These are phyloP conservation scores for Rhodinocichla rosea DNA, from an alignment of 2,113 vertebrate species.

Conservation along the genomic window DNA sequence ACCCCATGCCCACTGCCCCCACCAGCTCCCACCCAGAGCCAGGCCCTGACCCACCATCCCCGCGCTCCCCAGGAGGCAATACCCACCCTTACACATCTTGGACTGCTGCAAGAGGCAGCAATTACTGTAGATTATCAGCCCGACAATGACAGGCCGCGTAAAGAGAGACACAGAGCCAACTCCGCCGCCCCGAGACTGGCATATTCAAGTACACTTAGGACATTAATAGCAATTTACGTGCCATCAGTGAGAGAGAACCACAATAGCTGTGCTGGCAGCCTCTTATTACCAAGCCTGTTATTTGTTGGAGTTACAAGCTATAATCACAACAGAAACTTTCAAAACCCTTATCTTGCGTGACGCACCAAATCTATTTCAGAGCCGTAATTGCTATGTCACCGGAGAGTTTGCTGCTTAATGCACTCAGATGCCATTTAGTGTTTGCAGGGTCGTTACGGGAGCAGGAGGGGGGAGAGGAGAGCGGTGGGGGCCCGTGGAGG, in stretches of 20 bases:
- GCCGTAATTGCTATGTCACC: conserved; percentile 91
- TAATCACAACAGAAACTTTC: conserved; percentile 93
- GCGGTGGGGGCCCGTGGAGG: not conserved
- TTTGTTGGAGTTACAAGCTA: conserved; percentile 93
- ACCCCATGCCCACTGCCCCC: not conserved
- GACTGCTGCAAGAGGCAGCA: conserved; percentile 83
- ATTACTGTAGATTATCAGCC: conserved; percentile 86
- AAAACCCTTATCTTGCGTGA: conserved; percentile 85
- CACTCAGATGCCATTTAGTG: conserved; percentile 81
- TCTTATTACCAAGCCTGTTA: conserved; percentile 99
- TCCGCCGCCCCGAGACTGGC: conserved; percentile 84
- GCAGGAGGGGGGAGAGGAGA: conserved; percentile 44
- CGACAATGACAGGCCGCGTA: conserved; percentile 80
- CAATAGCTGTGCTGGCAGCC: conserved; percentile 89
- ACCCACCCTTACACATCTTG: conserved; percentile 31
- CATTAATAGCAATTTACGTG: conserved; percentile 94
- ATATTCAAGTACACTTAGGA: conserved; percentile 90
- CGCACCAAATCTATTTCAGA: conserved; percentile 94
- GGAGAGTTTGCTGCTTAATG: conserved; percentile 82
- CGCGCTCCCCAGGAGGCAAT: not conserved
- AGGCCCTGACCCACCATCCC: not conserved
- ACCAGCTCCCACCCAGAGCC: not conserved
- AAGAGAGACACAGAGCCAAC: conserved; percentile 85
- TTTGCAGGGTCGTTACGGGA: conserved; percentile 77
- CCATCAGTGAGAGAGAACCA: conserved; percentile 84